Evolutionary conservation across 2,797 vertebrate species (phyloP).

Genomic region (Mormyrops boulengeri): DNA sequence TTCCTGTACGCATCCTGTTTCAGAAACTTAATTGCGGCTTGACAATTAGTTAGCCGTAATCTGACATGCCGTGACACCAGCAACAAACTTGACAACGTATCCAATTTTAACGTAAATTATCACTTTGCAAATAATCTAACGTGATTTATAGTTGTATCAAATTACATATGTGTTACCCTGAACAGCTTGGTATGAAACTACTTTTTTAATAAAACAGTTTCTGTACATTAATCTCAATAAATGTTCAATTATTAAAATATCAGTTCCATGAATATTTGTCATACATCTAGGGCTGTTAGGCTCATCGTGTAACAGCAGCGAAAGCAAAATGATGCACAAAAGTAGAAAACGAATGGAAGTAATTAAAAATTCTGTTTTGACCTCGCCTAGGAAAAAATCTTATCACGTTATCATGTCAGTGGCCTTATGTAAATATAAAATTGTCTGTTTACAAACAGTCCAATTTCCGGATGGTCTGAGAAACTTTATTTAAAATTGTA

Average conservation of each 20-base stretch:
- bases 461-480: neutral
- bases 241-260: neutral
- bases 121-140: neutral
- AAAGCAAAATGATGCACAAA: neutral
- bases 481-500: neutral
- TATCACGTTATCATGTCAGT: neutral
- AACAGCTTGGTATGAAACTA: neutral
- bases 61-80: neutral
- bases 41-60: neutral
- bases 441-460: neutral
- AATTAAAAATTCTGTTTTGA: neutral
- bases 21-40: neutral
- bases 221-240: neutral
- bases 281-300: neutral
- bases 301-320: neutral
- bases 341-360: neutral
- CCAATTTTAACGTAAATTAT: neutral
- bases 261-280: neutral
- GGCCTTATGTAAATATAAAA: constrained; percentile 6
- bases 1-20: neutral
- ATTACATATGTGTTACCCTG: neutral
- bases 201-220: neutral
- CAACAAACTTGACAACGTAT: neutral
- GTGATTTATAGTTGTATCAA: neutral
- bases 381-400: neutral